Percentiles rank a stretch among this genome's conserved stretches.
Conservation (phyloP, 2,113 vertebrate species). For the Myotis davidii region DNA sequence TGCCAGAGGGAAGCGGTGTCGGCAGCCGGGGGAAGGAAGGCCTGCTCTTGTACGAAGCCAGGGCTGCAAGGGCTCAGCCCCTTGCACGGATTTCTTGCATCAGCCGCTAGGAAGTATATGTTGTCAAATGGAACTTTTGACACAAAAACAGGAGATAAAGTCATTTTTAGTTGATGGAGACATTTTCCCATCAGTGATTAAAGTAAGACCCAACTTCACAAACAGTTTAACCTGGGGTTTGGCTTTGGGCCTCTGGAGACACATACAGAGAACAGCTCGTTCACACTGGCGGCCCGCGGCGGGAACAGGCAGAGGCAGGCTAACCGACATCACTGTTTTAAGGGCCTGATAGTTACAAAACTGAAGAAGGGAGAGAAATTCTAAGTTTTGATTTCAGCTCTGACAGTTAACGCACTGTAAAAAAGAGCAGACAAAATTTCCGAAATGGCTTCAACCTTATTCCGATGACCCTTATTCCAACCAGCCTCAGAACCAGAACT, state of each 20-base stretch:
- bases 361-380: background rate
- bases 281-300: background rate
- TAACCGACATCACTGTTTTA: background rate
- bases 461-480: background rate
- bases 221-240: background rate
- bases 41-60: too few species aligned
- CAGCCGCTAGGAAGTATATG: background rate
- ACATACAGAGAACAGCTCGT: background rate
- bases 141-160: background rate
- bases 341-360: conserved; percentile 15
- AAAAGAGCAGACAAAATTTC: background rate
- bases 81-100: too few species aligned
- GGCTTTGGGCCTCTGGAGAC: background rate
- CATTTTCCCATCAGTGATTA: background rate
- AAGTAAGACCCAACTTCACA: background rate
- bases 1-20: too few species aligned
- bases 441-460: background rate
- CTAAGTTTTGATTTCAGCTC: background rate
- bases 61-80: too few species aligned
- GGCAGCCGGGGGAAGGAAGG: too few species aligned
- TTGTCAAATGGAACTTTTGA: background rate
- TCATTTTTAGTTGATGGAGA: background rate
- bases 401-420: background rate
- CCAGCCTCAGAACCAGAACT: background rate
- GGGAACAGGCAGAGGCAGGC: background rate